Evolutionary conservation across 2,797 vertebrate genomes (phyloP).

Genomic region (Geotria australis): DNA sequence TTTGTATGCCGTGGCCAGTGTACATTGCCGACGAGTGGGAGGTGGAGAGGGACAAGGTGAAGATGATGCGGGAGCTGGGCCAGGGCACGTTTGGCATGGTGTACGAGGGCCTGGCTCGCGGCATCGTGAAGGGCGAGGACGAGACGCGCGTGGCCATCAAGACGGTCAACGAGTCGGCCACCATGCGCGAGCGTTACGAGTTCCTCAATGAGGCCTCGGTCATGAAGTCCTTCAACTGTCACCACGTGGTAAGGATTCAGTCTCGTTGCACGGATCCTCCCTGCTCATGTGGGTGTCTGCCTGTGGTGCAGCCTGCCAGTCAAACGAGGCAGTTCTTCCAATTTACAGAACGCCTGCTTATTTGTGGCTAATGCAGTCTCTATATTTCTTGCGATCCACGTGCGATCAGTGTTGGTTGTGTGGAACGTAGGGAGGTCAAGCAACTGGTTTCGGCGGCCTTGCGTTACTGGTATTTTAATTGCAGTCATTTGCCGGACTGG

Average conservation of each 20-base stretch:
- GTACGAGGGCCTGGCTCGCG: slow-evolving; percentile 17
- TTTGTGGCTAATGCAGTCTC: no score
- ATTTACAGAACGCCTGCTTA: no score
- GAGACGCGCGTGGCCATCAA: slow-evolving; percentile 23
- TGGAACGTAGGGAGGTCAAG: no score
- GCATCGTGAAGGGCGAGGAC: slow-evolving; percentile 9
- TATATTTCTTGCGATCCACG: no score
- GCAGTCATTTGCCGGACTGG: no score
- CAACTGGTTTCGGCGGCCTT: no score
- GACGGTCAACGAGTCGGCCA: slow-evolving; percentile 26
- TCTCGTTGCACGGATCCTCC: no score
- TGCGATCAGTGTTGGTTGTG: no score
- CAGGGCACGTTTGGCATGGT: slow-evolving; percentile 36
- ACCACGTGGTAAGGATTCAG: slow-evolving; percentile 16
- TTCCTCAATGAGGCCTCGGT: slow-evolving; percentile 32
- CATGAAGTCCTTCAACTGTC: slow-evolving; percentile 30
- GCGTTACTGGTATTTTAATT: no score
- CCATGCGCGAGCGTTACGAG: slow-evolving; percentile 16
- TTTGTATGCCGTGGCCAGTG: slow-evolving; percentile 8
- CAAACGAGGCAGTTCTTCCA: no score
- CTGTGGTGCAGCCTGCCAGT: no score
- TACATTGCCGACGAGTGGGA: slow-evolving; percentile 29
- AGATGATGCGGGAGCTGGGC: slow-evolving; percentile 20
- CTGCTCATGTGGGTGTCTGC: no score
- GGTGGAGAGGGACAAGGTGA: slow-evolving; percentile 20